Evolutionary conservation across 2,888 invertebrate species (phyloP).

Genomic region (Chymomyza procnemis): DNA sequence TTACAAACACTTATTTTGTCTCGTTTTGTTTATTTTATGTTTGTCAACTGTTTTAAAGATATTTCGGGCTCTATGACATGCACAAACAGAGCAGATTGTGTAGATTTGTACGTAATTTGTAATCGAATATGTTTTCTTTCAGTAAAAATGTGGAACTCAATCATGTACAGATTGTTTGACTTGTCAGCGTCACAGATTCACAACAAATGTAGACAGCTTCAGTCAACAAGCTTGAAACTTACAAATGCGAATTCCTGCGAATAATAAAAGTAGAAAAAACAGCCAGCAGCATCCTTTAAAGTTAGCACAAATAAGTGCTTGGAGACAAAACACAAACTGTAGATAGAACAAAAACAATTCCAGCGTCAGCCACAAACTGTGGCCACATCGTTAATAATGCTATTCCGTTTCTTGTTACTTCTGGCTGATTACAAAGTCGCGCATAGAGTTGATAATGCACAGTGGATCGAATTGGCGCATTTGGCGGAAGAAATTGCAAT

Average conservation of each 20-base stretch:
- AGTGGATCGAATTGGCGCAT: too few relatives aligned
- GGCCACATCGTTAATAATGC: not conserved
- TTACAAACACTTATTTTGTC: not conserved
- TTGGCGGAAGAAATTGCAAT: too few relatives aligned
- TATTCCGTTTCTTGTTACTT: not conserved
- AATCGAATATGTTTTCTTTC: not conserved
- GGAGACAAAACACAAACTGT: conserved; percentile 11
- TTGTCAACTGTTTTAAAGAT: not conserved
- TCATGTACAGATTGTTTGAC: conserved; percentile 39
- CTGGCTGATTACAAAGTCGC: not conserved
- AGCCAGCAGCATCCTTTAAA: not conserved
- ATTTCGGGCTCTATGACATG: not conserved
- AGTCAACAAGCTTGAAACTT: not conserved
- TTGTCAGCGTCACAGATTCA: conserved; percentile 33
- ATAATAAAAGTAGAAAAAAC: conserved; percentile 19
- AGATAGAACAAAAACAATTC: not conserved
- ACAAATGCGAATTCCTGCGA: conserved; percentile 5
- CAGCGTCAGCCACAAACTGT: too few relatives aligned
- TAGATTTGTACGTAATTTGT: conserved; percentile 40
- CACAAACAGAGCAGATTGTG: not conserved
- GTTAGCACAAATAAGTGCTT: conserved; percentile 10
- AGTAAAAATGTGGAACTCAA: conserved; percentile 46
- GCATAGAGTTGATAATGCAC: not conserved
- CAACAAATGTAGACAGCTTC: not conserved
- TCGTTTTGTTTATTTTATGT: not conserved